phyloP scores from a whole-genome alignment of 1,140 invertebrate genomes.

The Acyrthosiphon pisum region DNA sequence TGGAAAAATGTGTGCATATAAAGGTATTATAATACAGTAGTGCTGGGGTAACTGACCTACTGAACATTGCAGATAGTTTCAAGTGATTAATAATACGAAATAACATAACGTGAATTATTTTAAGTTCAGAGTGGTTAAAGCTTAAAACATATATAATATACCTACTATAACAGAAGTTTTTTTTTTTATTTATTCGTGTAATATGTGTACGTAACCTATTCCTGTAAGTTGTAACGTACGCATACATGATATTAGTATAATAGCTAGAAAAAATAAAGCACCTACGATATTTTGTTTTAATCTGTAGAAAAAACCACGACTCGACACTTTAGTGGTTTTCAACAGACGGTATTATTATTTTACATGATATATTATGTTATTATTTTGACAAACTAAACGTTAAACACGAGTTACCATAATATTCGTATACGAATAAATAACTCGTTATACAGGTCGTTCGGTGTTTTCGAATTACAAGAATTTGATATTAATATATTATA shows the following conservation, averaged over 20 bases:
- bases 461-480: neutral
- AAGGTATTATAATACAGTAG: neutral
- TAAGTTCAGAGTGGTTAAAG: too few relatives aligned
- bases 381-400: slow-evolving; percentile 10
- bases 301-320: neutral
- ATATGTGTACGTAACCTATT: too few relatives aligned
- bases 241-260: neutral
- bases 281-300: neutral
- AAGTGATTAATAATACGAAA: neutral
- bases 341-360: slow-evolving; percentile 16
- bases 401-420: neutral
- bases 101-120: neutral
- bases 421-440: neutral
- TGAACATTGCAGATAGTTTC: neutral
- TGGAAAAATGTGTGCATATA: neutral
- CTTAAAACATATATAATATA: neutral
- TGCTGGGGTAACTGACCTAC: neutral
- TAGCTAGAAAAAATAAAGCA: neutral
- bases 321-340: neutral
- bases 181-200: neutral
- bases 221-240: neutral
- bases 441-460: neutral
- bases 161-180: neutral
- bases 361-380: neutral
- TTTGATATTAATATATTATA: neutral